Conservation (phyloP, 2,797 vertebrate species). For the Otolemur crassicaudatus region DNA sequence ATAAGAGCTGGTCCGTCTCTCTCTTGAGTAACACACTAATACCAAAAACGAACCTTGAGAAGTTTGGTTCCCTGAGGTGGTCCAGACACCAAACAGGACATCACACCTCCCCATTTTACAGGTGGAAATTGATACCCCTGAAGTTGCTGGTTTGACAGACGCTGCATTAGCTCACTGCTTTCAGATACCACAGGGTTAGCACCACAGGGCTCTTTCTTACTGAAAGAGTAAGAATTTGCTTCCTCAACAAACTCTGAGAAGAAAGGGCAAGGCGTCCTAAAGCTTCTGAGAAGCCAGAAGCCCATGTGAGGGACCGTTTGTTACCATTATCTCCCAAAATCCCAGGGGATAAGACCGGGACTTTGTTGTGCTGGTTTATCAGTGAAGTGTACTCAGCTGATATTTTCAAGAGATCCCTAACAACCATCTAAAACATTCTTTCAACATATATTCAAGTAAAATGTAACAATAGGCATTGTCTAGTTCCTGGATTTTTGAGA, state of each 20-base stretch:
- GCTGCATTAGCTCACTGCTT: neutral
- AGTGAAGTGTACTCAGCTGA: neutral
- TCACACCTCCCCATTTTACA: neutral
- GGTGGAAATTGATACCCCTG: neutral
- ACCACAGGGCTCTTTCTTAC: neutral
- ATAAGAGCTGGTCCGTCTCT: neutral
- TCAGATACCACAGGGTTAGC: neutral
- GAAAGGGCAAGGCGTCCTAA: neutral
- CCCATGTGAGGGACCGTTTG: neutral
- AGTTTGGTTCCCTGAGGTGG: neutral
- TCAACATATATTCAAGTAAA: conserved; percentile 35
- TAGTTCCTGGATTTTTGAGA: neutral
- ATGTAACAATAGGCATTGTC: neutral
- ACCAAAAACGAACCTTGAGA: neutral
- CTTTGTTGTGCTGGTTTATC: neutral
- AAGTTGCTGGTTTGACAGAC: neutral
- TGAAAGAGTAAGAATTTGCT: neutral
- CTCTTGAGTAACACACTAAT: neutral
- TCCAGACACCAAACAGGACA: neutral
- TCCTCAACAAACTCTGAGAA: neutral
- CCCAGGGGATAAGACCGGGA: neutral
- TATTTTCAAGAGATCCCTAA: conserved; percentile 18
- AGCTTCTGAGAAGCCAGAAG: neutral
- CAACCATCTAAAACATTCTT: neutral
- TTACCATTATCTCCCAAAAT: neutral